These are phyloP conservation scores for Dasypus novemcinctus DNA, from an alignment of 2,113 vertebrate species.

Conservation along the genomic window DNA sequence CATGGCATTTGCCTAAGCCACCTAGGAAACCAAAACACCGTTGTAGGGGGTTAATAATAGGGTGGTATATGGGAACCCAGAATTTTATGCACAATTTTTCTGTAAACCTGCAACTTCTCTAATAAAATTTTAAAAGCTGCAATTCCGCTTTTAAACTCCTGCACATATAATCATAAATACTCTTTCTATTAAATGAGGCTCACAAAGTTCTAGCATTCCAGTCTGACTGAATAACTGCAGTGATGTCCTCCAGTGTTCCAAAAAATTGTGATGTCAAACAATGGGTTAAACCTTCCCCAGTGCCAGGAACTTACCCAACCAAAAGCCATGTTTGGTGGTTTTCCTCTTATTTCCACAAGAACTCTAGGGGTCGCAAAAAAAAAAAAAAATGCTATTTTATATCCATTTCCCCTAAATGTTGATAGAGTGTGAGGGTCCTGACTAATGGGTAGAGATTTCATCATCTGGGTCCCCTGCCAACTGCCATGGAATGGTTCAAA, in stretches of 20 bases:
- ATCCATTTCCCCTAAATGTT: not conserved
- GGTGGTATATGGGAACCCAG: too few relatives aligned
- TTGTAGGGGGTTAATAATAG: too few relatives aligned
- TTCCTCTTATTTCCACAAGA: not conserved
- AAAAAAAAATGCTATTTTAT: constrained; percentile 17
- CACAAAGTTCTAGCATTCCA: not conserved
- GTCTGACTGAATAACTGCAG: not conserved
- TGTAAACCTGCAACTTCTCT: too few relatives aligned
- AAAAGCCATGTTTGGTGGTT: constrained; percentile 31
- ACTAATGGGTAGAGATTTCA: not conserved
- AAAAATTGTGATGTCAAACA: not conserved
- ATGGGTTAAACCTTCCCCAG: not conserved
- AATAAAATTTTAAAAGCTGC: not conserved
- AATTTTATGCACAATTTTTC: too few relatives aligned
- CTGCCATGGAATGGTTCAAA: not conserved
- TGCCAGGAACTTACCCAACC: not conserved
- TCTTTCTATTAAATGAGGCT: not conserved
- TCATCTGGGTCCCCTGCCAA: not conserved
- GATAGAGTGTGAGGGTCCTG: not conserved
- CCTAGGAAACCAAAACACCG: too few relatives aligned
- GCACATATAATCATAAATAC: not conserved
- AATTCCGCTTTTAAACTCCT: not conserved
- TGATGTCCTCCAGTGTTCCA: not conserved
- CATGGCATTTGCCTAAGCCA: too few relatives aligned
- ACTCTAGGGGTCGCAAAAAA: not conserved